A percentile compares a stretch with the other conserved stretches of the same genome.
phyloP scores from a whole-genome alignment of 2,113 vertebrate genomes.

The Cairina moschata region DNA sequence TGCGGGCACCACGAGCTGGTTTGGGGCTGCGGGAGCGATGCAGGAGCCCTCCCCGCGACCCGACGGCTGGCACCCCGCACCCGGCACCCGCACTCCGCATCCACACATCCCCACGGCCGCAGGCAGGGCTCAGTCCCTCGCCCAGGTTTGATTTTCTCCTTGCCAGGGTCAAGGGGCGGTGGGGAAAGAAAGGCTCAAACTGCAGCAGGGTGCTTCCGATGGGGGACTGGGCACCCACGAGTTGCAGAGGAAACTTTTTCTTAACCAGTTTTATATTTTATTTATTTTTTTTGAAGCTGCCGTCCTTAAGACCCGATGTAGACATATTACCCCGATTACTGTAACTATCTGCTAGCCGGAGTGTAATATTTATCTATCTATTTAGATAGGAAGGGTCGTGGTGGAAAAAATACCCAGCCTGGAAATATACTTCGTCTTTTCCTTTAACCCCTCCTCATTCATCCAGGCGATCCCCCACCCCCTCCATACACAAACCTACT shows the following conservation, averaged over 20 bases:
- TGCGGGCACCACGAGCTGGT: neutral
- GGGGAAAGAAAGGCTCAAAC: neutral
- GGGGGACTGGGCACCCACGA: neutral
- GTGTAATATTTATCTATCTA: conserved; percentile 55
- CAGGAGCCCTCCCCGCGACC: neutral
- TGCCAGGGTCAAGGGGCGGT: neutral
- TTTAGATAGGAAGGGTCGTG: conserved; percentile 32
- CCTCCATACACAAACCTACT: neutral
- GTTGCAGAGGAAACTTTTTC: neutral
- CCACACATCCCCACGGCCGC: neutral
- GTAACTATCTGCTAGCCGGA: neutral
- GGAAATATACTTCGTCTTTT: conserved; percentile 48
- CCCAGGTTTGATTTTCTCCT: neutral
- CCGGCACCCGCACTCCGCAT: too few species aligned
- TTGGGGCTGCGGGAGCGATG: neutral
- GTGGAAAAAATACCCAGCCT: conserved; percentile 41
- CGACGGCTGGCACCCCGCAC: neutral
- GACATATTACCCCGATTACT: conserved; percentile 39
- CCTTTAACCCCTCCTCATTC: conserved; percentile 59
- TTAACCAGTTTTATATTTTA: neutral
- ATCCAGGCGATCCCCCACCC: conserved; percentile 3
- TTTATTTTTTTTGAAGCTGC: neutral
- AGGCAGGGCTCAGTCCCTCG: neutral
- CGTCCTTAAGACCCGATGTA: neutral
- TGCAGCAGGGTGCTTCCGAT: neutral